Evolutionary conservation across 2,113 vertebrate genomes (phyloP).

Genomic region (Furnarius figulus): DNA sequence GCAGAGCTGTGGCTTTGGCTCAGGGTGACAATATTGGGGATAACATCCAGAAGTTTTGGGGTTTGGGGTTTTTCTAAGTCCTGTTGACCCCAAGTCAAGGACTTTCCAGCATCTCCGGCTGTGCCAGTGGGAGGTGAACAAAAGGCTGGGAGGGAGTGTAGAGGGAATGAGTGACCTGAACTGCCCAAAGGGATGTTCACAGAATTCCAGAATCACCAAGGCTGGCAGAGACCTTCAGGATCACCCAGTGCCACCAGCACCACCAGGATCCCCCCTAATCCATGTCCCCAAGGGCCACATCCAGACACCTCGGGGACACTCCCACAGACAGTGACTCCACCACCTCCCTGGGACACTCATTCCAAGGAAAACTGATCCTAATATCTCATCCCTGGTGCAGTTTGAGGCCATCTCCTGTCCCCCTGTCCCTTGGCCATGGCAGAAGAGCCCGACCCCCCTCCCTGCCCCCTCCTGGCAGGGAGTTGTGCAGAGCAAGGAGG

Average conservation of each 20-base stretch:
- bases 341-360: neutral
- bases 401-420: neutral
- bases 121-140: neutral
- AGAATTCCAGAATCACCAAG: neutral
- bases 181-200: neutral
- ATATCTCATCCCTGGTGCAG: neutral
- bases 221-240: accelerated
- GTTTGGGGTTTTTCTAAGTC: neutral
- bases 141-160: neutral
- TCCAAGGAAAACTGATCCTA: neutral
- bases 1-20: neutral
- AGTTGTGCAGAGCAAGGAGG: neutral
- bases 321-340: neutral
- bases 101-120: neutral
- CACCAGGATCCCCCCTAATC: neutral
- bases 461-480: neutral
- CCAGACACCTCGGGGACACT: neutral
- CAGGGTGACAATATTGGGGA: neutral
- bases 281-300: neutral
- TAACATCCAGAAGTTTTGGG: neutral
- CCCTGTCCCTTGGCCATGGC: neutral
- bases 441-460: neutral
- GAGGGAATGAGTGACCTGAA: neutral
- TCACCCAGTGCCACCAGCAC: accelerated
- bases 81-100: neutral